Evolutionary conservation across 2,797 vertebrate species (phyloP), one percentile per base, ranked within the genome.

Genomic region (Gymnothorax reevesii): DNA sequence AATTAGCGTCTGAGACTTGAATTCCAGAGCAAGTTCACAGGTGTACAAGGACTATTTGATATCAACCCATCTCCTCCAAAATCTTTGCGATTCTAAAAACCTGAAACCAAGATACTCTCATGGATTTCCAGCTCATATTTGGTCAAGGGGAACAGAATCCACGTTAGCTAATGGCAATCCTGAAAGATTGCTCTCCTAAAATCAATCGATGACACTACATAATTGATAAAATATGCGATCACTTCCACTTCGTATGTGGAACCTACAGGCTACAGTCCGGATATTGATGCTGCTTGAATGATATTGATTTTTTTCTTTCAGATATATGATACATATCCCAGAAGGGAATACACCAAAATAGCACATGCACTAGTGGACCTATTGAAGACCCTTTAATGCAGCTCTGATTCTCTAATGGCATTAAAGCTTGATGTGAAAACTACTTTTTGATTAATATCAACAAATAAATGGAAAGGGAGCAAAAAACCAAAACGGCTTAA

Each of bases 131-230:
- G 62, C 64, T 84, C 49, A 84, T 52, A 71, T 84, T 75, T n/a
- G 42, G 49, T 69, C 62, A 69, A 52, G 62, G 62, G 83, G 33
- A 84, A 84, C 33, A 55, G 49, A 25, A 84, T 62, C 52, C 64
- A 25, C 2, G 42, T 71, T 69, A 55, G 64, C 83, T 84, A 71
- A 84, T 84, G 83, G 83, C 52, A 84, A 84, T 54, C 55, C 62
- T 4, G 33, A 49, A n/a, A 54, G 49, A 84, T 71, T 66, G 27
- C 62, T 55, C 13, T 84, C 57, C 25, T 22, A 71, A 84, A 69
- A 84, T 84, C 83, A 69, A 84, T 79, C 52, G 17, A 79, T 54
- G 7, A 54, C 75, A 79, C 52, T 84, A 84, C 49, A 84, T 52
- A 54, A 84, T 84, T 62, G 52, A 83, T 83, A 64, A 27, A 64